Evolutionary conservation across 2,888 invertebrate species (phyloP).

Genomic region (Plebejus anna): DNA sequence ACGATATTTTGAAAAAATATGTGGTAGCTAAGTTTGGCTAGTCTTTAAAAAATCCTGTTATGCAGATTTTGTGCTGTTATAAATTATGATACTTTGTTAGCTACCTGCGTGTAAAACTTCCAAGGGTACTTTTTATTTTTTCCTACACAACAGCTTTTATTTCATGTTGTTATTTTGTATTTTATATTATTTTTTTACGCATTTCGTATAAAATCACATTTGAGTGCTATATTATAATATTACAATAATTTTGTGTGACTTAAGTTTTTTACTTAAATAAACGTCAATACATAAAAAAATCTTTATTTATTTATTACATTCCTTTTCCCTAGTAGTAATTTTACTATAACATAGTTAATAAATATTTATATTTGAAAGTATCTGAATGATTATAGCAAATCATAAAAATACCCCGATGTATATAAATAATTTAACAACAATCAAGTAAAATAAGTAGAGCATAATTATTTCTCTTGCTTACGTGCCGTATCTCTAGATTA

Average conservation of each 20-base stretch:
- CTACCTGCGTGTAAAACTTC: not conserved
- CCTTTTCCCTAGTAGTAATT: not conserved
- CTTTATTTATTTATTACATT: not conserved
- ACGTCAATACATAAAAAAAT: not conserved
- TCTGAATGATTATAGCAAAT: not conserved
- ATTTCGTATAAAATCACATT: not conserved
- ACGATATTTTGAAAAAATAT: not conserved
- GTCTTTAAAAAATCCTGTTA: not conserved
- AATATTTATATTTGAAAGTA: not conserved
- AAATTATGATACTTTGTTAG: not conserved
- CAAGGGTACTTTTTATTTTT: not conserved
- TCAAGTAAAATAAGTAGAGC: not conserved
- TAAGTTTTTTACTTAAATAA: conserved; percentile 22
- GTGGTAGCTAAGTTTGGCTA: not conserved
- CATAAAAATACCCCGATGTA: not conserved
- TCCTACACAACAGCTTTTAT: not conserved
- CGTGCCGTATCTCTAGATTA: not conserved
- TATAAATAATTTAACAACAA: no score
- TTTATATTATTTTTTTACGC: not conserved
- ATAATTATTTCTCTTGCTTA: not conserved
- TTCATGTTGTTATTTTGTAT: not conserved
- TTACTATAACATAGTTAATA: no score
- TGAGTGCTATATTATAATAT: not conserved
- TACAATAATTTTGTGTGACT: not conserved
- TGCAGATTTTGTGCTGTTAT: not conserved